Evolutionary conservation across 2,797 vertebrate species (phyloP).

Genomic region (Tadarida brasiliensis): DNA sequence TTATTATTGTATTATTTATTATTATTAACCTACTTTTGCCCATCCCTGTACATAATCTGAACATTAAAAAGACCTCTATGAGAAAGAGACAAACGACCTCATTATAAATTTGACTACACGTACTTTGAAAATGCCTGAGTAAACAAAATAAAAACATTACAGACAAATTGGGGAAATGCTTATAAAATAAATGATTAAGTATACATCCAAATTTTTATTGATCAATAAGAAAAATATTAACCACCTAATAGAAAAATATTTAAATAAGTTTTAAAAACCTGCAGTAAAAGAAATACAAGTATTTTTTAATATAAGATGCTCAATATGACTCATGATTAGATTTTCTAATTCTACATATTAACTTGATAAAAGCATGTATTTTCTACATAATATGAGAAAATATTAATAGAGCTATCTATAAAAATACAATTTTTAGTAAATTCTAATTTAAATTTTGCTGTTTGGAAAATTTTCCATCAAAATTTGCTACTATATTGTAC

Average conservation of each 20-base stretch:
- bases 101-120: background rate
- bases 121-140: constrained; percentile 1
- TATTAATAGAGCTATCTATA: background rate
- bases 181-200: background rate
- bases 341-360: background rate
- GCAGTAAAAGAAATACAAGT: background rate
- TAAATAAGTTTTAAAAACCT: background rate
- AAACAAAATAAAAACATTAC: background rate
- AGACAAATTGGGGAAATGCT: background rate
- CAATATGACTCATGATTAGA: background rate
- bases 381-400: background rate
- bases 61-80: background rate
- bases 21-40: background rate
- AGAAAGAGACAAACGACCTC: background rate
- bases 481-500: background rate
- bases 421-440: background rate
- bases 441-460: background rate
- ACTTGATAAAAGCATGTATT: background rate
- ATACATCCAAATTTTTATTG: background rate
- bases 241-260: background rate
- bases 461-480: background rate
- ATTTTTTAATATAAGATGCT: background rate
- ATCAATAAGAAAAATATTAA: background rate
- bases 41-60: background rate
- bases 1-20: background rate